These are phyloP conservation scores for Lathronympha strigana DNA, from an alignment of 2,888 invertebrate species.

Conservation along the genomic window DNA sequence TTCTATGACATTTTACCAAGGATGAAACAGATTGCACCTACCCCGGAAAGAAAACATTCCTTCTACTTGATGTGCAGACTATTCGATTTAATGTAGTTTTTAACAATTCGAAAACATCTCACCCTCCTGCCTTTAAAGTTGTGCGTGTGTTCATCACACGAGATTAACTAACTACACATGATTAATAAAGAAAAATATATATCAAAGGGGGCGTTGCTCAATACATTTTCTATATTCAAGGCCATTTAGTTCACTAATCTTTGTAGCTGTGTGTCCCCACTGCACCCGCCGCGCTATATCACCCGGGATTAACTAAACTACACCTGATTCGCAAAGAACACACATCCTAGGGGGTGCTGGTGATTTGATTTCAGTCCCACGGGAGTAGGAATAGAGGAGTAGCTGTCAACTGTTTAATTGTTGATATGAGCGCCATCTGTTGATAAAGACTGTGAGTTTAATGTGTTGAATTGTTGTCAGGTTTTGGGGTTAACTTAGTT, in stretches of 20 bases:
- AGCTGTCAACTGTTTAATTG: not conserved
- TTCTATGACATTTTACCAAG: too few species aligned
- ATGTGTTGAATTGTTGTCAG: not conserved
- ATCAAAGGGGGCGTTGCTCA: too few species aligned
- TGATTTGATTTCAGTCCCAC: not conserved
- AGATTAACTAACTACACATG: too few species aligned
- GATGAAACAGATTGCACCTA: too few species aligned
- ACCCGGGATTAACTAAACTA: slow-evolving; percentile 36
- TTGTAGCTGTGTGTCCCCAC: not conserved
- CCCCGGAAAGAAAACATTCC: too few species aligned
- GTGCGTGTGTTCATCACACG: too few species aligned
- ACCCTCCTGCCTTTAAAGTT: too few species aligned
- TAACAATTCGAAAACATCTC: too few species aligned
- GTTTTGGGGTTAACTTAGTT: not conserved
- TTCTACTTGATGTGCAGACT: too few species aligned
- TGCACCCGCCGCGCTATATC: slow-evolving; percentile 28
- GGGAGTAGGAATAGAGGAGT: not conserved
- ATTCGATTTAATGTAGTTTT: too few species aligned
- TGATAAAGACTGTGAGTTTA: not conserved
- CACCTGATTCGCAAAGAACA: slow-evolving; percentile 36
- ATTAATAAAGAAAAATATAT: too few species aligned
- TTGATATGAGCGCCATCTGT: slow-evolving; percentile 28
- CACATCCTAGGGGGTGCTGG: slow-evolving; percentile 1
- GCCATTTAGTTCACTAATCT: not conserved
- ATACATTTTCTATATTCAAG: not conserved